Evolutionary conservation across 2,113 vertebrate genomes (phyloP).

Genomic region (Callipepla squamata): DNA sequence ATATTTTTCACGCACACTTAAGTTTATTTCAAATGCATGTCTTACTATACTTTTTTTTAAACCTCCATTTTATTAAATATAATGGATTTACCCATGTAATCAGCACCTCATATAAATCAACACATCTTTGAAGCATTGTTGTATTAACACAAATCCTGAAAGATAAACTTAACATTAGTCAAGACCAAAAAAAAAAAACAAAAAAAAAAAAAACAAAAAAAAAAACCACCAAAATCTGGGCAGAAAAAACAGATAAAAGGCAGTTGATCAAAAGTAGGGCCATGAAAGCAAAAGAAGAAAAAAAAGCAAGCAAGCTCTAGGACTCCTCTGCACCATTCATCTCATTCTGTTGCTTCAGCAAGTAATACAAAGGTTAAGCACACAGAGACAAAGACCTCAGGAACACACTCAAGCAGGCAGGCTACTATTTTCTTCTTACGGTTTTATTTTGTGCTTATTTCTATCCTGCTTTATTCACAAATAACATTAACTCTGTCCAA

Average conservation of each 20-base stretch:
- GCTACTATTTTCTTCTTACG: neutral
- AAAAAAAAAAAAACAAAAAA: neutral
- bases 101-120: neutral
- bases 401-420: accelerated
- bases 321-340: neutral
- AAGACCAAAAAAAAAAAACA: neutral
- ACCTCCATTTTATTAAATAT: neutral
- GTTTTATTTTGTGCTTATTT: neutral
- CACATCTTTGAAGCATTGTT: neutral
- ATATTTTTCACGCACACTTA: neutral
- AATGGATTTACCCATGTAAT: neutral
- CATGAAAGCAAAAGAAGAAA: neutral
- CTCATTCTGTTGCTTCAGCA: neutral
- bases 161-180: neutral
- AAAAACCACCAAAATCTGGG: neutral
- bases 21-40: neutral
- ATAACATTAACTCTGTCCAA: neutral
- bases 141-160: neutral
- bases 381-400: neutral
- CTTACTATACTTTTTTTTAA: neutral
- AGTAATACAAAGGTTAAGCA: neutral
- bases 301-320: neutral
- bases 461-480: neutral
- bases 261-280: neutral
- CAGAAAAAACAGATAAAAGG: neutral